phyloP scores from a whole-genome alignment of 2,797 vertebrate genomes.

The Chrysocyon brachyurus region DNA sequence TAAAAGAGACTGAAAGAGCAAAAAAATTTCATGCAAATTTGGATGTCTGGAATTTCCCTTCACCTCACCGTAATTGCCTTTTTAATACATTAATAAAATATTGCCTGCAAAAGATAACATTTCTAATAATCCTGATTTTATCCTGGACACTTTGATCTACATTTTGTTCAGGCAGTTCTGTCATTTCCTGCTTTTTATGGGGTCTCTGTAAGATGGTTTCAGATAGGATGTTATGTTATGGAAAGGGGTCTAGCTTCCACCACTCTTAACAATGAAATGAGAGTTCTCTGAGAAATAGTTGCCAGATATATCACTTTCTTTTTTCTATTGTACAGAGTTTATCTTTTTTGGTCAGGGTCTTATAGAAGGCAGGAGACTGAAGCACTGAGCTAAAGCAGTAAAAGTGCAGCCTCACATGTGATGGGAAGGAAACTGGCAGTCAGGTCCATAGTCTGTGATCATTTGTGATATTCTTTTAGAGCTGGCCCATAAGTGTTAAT shows the following conservation, averaged over 20 bases:
- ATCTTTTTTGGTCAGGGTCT: not conserved
- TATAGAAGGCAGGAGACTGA: not conserved
- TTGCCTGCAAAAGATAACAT: slow-evolving; percentile 16
- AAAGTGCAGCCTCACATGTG: not conserved
- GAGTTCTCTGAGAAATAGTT: not conserved
- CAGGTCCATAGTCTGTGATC: not conserved
- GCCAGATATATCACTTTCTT: not conserved
- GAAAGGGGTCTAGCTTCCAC: not conserved
- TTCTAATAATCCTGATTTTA: slow-evolving; percentile 29
- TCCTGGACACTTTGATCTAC: not conserved
- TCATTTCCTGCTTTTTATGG: not conserved
- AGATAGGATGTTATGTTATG: not conserved
- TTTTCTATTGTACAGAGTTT: not conserved
- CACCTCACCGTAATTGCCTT: not conserved
- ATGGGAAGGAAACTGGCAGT: not conserved
- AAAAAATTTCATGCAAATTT: slow-evolving; percentile 25
- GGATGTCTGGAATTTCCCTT: slow-evolving; percentile 26
- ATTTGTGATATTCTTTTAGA: not conserved
- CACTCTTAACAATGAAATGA: not conserved
- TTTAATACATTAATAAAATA: slow-evolving; percentile 36
- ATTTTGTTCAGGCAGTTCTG: not conserved
- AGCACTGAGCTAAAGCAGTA: slow-evolving; percentile 26
- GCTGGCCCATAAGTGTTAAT: not conserved
- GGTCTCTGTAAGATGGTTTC: not conserved
- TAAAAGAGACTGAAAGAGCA: not conserved